These are phyloP conservation scores for Rallus crepitans DNA, from an alignment of 2,797 vertebrate genomes.

Conservation along the genomic window DNA sequence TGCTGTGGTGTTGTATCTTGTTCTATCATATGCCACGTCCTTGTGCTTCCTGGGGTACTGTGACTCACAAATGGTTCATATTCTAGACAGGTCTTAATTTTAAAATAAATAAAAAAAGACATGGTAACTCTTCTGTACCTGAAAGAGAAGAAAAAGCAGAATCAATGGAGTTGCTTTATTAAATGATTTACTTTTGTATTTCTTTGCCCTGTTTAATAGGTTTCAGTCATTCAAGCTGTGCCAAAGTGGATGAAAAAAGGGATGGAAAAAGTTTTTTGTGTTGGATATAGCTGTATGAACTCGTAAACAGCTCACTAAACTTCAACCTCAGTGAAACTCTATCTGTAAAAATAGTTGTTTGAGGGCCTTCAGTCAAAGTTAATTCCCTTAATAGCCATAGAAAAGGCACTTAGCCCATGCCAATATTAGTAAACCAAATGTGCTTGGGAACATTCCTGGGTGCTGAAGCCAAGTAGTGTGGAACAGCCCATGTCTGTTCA, in stretches of 20 bases:
- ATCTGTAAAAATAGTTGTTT: background rate
- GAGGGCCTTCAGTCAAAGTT: background rate
- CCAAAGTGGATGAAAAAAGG: background rate
- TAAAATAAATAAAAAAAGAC: background rate
- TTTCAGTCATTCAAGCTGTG: background rate
- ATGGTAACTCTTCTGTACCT: background rate
- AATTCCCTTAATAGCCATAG: background rate
- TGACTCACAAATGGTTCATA: background rate
- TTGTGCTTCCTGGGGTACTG: background rate
- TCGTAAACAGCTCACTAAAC: background rate
- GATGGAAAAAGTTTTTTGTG: accelerated
- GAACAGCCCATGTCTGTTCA: background rate
- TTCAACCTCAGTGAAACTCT: background rate
- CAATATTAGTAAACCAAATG: background rate
- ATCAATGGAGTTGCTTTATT: background rate
- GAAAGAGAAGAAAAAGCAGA: background rate
- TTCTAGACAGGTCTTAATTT: background rate
- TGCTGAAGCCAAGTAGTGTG: background rate
- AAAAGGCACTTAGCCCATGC: background rate
- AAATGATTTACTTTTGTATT: background rate
- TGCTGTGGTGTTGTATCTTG: background rate
- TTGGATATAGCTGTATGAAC: background rate
- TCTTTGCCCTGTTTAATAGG: background rate
- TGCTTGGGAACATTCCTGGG: background rate
- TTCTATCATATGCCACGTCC: background rate